Conservation (phyloP, 2,797 vertebrate species). For the Discoglossus pictus region DNA sequence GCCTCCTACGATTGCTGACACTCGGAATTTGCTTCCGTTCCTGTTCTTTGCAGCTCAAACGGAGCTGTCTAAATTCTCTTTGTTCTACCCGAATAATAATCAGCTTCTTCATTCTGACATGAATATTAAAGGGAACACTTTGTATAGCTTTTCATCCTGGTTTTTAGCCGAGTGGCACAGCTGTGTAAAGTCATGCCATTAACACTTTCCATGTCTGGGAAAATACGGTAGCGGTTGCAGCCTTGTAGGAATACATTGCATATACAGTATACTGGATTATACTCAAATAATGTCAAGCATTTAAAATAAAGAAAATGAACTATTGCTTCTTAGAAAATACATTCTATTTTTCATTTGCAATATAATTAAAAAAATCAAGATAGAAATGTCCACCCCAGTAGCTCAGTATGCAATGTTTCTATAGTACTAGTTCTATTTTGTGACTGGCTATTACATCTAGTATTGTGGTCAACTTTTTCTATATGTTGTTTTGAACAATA, state of each 20-base stretch:
- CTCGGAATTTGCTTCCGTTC: constrained; percentile 46
- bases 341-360: too few relatives aligned
- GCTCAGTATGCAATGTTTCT: too few relatives aligned
- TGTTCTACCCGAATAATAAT: constrained; percentile 52
- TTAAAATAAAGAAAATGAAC: too few relatives aligned
- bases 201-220: constrained; percentile 17
- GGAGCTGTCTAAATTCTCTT: constrained; percentile 51
- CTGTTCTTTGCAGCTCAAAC: constrained; percentile 46
- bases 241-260: not conserved
- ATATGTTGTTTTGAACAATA: too few relatives aligned
- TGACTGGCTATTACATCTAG: too few relatives aligned
- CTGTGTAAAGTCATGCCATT: constrained; percentile 45
- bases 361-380: too few relatives aligned
- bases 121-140: constrained; percentile 54
- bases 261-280: too few relatives aligned
- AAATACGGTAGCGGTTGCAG: constrained; percentile 2
- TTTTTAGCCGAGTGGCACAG: constrained; percentile 44
- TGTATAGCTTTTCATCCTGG: constrained; percentile 51
- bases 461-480: too few relatives aligned
- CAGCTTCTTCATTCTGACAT: constrained; percentile 52
- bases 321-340: too few relatives aligned
- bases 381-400: too few relatives aligned
- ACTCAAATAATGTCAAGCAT: too few relatives aligned
- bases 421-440: too few relatives aligned
- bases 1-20: constrained; percentile 43